Conservation (phyloP, 2,113 vertebrate genomes). For the Hepsetus odoe region DNA sequence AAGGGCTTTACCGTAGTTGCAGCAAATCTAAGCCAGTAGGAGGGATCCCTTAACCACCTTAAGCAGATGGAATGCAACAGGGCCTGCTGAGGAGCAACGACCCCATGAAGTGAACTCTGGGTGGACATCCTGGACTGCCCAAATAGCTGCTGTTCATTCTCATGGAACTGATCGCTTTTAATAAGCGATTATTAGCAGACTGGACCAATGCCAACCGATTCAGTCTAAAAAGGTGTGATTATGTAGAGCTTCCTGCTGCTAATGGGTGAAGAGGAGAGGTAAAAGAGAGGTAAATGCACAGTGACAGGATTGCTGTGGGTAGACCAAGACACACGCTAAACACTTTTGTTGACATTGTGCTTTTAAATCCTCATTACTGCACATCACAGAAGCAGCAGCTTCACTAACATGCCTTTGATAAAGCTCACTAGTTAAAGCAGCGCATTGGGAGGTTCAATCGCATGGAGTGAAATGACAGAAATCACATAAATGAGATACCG, state of each 20-base stretch:
- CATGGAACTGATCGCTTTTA: conserved; percentile 2
- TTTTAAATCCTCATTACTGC: background rate
- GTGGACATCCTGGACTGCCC: background rate
- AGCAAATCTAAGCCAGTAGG: background rate
- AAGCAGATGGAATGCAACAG: conserved; percentile 30
- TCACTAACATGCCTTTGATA: background rate
- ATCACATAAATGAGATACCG: too few species aligned
- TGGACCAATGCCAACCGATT: background rate
- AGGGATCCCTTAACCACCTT: background rate
- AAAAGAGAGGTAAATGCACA: background rate
- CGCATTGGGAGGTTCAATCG: background rate
- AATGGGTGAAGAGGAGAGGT: conserved; percentile 1
- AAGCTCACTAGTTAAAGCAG: background rate
- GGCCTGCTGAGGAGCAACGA: background rate
- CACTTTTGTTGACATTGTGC: background rate
- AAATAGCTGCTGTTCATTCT: conserved; percentile 1
- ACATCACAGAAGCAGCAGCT: conserved; percentile 2
- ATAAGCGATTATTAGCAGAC: background rate
- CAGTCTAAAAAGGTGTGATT: conserved; percentile 3
- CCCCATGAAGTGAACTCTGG: background rate
- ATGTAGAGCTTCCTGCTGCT: background rate
- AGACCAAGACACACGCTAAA: background rate
- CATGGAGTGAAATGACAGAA: background rate
- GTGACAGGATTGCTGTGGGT: background rate
- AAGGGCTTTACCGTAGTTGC: background rate